Conservation (phyloP, 2,113 vertebrate species). For the Tragelaphus scriptus region DNA sequence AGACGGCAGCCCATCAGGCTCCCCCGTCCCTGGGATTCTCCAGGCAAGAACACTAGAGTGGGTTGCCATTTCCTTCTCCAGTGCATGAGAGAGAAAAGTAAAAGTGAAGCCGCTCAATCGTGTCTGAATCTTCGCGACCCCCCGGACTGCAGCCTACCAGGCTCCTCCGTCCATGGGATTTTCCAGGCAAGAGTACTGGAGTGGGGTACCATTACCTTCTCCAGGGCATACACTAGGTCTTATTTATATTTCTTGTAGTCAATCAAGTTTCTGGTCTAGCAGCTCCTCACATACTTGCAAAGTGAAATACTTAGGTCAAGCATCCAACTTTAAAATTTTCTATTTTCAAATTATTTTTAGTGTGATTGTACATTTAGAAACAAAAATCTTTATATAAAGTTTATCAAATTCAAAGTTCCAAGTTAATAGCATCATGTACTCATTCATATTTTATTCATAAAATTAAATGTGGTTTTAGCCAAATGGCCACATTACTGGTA, state of each 20-base stretch:
- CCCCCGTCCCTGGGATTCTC: too few relatives aligned
- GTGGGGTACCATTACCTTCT: too few relatives aligned
- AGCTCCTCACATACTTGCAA: background rate
- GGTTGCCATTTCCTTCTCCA: too few relatives aligned
- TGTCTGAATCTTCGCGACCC: too few relatives aligned
- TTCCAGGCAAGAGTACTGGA: too few relatives aligned
- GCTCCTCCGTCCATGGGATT: too few relatives aligned
- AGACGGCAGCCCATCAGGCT: too few relatives aligned
- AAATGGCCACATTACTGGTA: background rate
- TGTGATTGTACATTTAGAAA: background rate
- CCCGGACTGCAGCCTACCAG: too few relatives aligned
- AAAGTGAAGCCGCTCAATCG: too few relatives aligned
- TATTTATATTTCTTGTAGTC: background rate
- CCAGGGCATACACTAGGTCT: background rate
- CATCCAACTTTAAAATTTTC: background rate
- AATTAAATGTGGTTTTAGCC: conserved; percentile 1
- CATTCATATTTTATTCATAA: background rate
- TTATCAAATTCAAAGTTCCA: background rate
- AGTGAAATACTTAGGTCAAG: background rate
- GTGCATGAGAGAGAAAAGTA: too few relatives aligned
- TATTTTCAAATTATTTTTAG: background rate
- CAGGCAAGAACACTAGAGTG: too few relatives aligned
- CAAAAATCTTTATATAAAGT: background rate
- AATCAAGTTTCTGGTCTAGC: background rate
- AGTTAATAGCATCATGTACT: background rate